These are phyloP conservation scores for Campoplex capitator DNA, from an alignment of 2,888 invertebrate species.

Conservation along the genomic window DNA sequence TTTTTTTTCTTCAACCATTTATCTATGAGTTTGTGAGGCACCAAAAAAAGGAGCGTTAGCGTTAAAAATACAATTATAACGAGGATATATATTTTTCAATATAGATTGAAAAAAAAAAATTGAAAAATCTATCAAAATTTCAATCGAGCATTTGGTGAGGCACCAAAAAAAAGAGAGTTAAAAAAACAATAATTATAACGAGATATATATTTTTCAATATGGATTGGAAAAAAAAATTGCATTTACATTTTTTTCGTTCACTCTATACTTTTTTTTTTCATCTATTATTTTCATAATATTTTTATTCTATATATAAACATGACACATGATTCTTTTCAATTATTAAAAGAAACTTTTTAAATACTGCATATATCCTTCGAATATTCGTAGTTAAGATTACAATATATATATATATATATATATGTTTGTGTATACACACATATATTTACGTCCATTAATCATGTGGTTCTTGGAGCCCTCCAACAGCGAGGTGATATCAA, in stretches of 20 bases:
- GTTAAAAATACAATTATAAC: background rate
- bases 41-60: background rate
- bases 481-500: slow-evolving; percentile 62
- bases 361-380: background rate
- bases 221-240: background rate
- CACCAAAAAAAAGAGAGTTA: background rate
- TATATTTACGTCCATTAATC: slow-evolving; percentile 57
- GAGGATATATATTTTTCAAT: background rate
- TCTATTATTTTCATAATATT: background rate
- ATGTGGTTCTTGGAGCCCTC: slow-evolving; percentile 50
- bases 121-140: background rate
- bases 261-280: background rate
- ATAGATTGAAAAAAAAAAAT: slow-evolving; percentile 13
- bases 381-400: background rate
- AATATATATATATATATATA: background rate
- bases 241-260: background rate
- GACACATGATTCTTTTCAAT: slow-evolving; percentile 3
- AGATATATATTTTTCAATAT: background rate
- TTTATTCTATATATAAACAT: background rate
- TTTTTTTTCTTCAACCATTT: slow-evolving; percentile 41
- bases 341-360: slow-evolving; percentile 1
- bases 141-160: background rate
- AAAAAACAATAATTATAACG: background rate
- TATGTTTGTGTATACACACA: background rate
- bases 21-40: slow-evolving; percentile 1